These are phyloP conservation scores for Mya arenaria DNA, from an alignment of 1,140 invertebrate genomes.

Conservation along the genomic window DNA sequence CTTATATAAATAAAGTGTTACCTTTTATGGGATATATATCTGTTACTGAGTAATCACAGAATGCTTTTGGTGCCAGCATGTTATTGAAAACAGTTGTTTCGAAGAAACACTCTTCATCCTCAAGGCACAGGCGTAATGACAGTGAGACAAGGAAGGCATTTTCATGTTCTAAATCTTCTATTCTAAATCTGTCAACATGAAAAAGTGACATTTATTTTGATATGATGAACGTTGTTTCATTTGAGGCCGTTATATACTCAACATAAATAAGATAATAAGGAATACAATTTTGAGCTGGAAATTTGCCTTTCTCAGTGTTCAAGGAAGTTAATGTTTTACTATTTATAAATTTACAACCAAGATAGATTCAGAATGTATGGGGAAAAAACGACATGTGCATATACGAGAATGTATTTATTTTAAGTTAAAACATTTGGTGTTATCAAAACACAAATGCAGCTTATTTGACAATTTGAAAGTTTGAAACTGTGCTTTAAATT, in stretches of 20 bases:
- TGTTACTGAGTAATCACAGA: neutral
- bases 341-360: neutral
- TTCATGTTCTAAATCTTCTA: constrained; percentile 26
- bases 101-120: constrained; percentile 3
- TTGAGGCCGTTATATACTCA: neutral
- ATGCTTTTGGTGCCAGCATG: neutral
- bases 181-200: constrained; percentile 30
- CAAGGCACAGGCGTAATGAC: neutral
- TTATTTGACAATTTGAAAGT: no score
- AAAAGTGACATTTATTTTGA: neutral
- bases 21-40: constrained; percentile 8
- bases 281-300: neutral
- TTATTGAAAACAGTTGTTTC: constrained; percentile 8
- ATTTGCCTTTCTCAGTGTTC: neutral
- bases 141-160: constrained; percentile 29
- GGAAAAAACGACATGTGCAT: no score
- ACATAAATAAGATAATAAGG: no score
- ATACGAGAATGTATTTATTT: no score
- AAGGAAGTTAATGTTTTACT: neutral
- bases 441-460: no score
- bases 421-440: no score
- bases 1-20: no score
- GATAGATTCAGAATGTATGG: neutral
- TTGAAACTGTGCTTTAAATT: no score
- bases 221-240: neutral